Evolutionary conservation across 2,113 vertebrate species (phyloP), one percentile per base, ranked within the genome.

Genomic region (Rhea americana): DNA sequence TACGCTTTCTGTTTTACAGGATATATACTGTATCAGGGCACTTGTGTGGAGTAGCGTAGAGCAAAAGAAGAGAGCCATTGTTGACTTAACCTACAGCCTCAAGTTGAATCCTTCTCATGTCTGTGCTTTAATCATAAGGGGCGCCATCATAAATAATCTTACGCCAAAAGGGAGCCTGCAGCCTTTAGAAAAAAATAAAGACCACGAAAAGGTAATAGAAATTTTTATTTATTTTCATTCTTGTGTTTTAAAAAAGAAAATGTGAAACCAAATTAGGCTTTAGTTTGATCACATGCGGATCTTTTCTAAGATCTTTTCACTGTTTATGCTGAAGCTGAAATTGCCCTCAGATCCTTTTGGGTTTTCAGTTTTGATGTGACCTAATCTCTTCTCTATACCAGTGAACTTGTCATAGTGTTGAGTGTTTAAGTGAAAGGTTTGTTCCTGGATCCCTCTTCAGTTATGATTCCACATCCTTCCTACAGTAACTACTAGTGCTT

Each of bases 61-160:
- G 61, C 77, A 91, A 79, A 94, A 70, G 67, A 51, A 91, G 28
- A 93, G 67, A 95, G 43, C 87, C 24, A 56, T 48, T 78, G 45
- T 43, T 82, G 86, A 96, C 82, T 87, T 96, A 76, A 92, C 59
- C 67, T 30, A 20, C 47, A 86, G 84, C 50, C 77, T 91, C 65
- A 91, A 73, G 61, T 59, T 96, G 59, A 91, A 72, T 84, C 28
- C 71, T 84, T 92, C 67, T 76, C 61, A 75, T 63, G 32, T 68
- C 84, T 92, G 80, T 75, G 79, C 51, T 74, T 85, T 93, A 78
- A 81, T 94, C n/a, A 25, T 90, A 91, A 95, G 53, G 77, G 78
- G 55, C 5, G 25, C 59, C 48, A 82, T 94, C 59, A 71, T 37
- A 85, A 90, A 66, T 26, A 87, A 61, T 72, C 37, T 93, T 73